A percentile compares a stretch with the other conserved stretches of the same genome.
Evolutionary conservation across 30 jellyfish, hydroid and myxozoan species (phyloP).

Genomic region (Aurelia aurita complex sp. Pacific): DNA sequence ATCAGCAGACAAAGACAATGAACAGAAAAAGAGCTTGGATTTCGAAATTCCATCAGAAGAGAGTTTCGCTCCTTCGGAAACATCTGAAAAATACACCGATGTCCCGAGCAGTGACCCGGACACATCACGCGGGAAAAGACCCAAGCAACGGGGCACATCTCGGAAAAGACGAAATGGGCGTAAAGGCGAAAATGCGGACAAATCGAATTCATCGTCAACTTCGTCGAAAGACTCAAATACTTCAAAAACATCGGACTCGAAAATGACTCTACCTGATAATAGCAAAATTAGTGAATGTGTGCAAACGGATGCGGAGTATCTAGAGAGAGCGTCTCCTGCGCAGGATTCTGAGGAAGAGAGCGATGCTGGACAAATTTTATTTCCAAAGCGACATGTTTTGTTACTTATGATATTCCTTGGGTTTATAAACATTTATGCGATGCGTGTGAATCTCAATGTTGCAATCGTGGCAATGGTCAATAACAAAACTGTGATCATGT

Average conservation of each 20-base stretch:
- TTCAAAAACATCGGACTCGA: constrained; percentile 3
- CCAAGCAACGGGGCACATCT: neutral
- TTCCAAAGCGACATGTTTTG: constrained; percentile 73
- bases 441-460: constrained; percentile 80
- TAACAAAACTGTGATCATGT: constrained; percentile 74
- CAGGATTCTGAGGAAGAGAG: constrained; percentile 6
- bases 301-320: constrained; percentile 51
- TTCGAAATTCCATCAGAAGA: constrained; percentile 55
- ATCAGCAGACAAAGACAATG: constrained; percentile 3
- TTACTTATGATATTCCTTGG: constrained; percentile 79
- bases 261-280: neutral
- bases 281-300: constrained; percentile 29
- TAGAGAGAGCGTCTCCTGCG: constrained; percentile 32
- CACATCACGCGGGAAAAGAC: neutral
- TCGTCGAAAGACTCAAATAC: neutral
- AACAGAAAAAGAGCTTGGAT: constrained; percentile 5
- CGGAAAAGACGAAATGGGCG: constrained; percentile 7
- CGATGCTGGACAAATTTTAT: constrained; percentile 15
- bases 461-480: constrained; percentile 92
- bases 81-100: constrained; percentile 71
- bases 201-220: constrained; percentile 8
- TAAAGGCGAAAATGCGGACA: neutral
- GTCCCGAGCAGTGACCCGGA: constrained; percentile 1
- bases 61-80: constrained; percentile 68
- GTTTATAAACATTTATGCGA: constrained; percentile 73